Base-by-base conservation (phyloP, 53 echinoderm and acorn worm genomes). In the Hippasteria phrygiana region DNA sequence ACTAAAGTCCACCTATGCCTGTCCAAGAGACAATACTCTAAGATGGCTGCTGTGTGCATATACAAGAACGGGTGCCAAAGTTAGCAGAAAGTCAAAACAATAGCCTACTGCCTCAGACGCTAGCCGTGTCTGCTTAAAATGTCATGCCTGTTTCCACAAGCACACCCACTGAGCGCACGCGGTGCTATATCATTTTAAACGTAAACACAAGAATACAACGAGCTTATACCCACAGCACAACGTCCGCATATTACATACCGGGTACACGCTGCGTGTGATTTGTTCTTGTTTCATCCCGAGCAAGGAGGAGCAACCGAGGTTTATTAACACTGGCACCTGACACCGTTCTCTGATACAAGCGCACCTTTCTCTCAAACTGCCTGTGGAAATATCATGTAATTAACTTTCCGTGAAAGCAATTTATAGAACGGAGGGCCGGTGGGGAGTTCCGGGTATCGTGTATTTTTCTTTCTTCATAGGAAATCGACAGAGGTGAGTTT, bases 391-490 rank as follows among this genome's bases (percentile, higher is more conserved):
- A 59, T 22, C 59, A 59, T 12, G 59, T 59, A 59, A 59, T 59
- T 59, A 59, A 59, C 17, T 59, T 59, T 59, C 59, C 59, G 59
- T 26, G 59, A 59, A 59, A 59, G 8, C n/a, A n/a, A 59, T 59
- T n/a, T 59, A 24, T 59, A 18, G 24, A 59, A 59, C 59, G n/a
- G 26, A 24, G 59, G 59, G 26, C 59, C 8, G 16, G n/a, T 59
- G 59, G 59, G n/a, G n/a, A n/a, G n/a, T n/a, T n/a, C n/a, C n/a
- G n/a, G n/a, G n/a, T n/a, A n/a, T n/a, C n/a, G n/a, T n/a, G n/a
- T n/a, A n/a, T n/a, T n/a, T 4, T 59, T 0, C 59, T 22, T 59
- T 59, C 59, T 59, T 59, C 20, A 59, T 26, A 7, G 27, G 26
- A 59, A 59, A 59, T 18, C 26, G 59, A 59, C 59, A 22, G 20